A percentile compares a stretch with the other conserved stretches of the same genome.
phyloP scores from a whole-genome alignment of 2,113 vertebrate genomes.

The Entosphenus tridentatus region DNA sequence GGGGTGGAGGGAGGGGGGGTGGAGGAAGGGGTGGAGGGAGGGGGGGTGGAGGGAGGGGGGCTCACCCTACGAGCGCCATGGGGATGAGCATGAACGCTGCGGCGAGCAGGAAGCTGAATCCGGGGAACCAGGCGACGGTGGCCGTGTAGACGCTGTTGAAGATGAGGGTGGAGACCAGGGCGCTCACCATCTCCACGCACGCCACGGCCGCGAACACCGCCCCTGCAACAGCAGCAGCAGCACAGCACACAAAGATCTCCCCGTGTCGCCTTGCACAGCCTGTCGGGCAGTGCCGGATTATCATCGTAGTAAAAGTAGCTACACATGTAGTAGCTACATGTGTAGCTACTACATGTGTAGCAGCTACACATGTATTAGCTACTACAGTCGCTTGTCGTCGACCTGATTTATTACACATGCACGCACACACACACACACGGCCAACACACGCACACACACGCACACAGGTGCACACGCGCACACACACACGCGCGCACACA shows the following conservation, averaged over 20 bases:
- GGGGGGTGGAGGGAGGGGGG: not conserved
- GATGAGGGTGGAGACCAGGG: constrained; percentile 18
- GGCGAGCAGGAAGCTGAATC: constrained; percentile 50
- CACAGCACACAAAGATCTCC: not conserved
- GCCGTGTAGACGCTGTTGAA: constrained; percentile 54
- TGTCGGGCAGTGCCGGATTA: not conserved
- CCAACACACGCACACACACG: not conserved
- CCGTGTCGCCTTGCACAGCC: not conserved
- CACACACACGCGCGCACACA: constrained; percentile 1
- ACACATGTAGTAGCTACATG: not conserved
- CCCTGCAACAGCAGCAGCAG: constrained; percentile 25
- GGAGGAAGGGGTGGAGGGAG: too few species aligned
- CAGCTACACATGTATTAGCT: too few species aligned
- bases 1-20: too few species aligned
- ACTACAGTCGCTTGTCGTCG: too few species aligned
- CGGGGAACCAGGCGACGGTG: constrained; percentile 51
- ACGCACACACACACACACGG: not conserved
- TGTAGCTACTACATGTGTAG: too few species aligned
- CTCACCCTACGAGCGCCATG: constrained; percentile 38
- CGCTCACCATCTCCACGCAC: constrained; percentile 40
- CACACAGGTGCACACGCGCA: not conserved
- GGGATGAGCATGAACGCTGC: constrained; percentile 47
- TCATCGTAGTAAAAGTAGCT: not conserved
- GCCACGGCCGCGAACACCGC: constrained; percentile 62
- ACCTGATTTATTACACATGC: not conserved